These are phyloP conservation scores for Borostomias antarcticus DNA, from an alignment of 2,797 vertebrate genomes.

Conservation along the genomic window DNA sequence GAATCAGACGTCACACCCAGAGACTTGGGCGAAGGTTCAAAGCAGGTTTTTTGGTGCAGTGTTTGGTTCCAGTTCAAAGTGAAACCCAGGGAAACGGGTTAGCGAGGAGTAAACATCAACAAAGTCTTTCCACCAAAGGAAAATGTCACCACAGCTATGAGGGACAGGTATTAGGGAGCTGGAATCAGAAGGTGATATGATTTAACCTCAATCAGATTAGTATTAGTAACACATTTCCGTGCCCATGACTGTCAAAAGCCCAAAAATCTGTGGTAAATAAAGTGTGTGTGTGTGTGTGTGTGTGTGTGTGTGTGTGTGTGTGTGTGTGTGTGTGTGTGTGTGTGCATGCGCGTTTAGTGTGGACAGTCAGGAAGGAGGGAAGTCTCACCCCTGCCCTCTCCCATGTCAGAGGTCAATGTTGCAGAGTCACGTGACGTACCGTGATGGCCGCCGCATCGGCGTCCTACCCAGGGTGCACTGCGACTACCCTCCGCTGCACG, in stretches of 20 bases:
- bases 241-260: slow-evolving; percentile 45
- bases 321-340: slow-evolving; percentile 26
- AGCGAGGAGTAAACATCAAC: slow-evolving; percentile 49
- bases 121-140: slow-evolving; percentile 36
- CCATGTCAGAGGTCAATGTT: slow-evolving; percentile 29
- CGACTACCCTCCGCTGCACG: no score
- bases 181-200: slow-evolving; percentile 39
- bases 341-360: neutral
- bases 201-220: slow-evolving; percentile 41
- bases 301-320: slow-evolving; percentile 15
- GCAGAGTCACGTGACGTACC: slow-evolving; percentile 20
- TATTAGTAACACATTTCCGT: slow-evolving; percentile 31
- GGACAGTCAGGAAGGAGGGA: no score
- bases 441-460: slow-evolving; percentile 7
- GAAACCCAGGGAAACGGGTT: slow-evolving; percentile 42
- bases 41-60: slow-evolving; percentile 26
- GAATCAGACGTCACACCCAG: slow-evolving; percentile 30
- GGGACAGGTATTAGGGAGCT: no score
- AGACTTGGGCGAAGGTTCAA: slow-evolving; percentile 61
- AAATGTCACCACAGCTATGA: slow-evolving; percentile 51
- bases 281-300: neutral
- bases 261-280: slow-evolving; percentile 25
- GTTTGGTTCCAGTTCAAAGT: slow-evolving; percentile 49
- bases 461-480: no score
- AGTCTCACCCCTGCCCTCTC: no score